A percentile compares a stretch with the other conserved stretches of the same genome.
These are phyloP conservation scores for Iguana delicatissima DNA, from an alignment of 2,797 vertebrate species.

Conservation along the genomic window DNA sequence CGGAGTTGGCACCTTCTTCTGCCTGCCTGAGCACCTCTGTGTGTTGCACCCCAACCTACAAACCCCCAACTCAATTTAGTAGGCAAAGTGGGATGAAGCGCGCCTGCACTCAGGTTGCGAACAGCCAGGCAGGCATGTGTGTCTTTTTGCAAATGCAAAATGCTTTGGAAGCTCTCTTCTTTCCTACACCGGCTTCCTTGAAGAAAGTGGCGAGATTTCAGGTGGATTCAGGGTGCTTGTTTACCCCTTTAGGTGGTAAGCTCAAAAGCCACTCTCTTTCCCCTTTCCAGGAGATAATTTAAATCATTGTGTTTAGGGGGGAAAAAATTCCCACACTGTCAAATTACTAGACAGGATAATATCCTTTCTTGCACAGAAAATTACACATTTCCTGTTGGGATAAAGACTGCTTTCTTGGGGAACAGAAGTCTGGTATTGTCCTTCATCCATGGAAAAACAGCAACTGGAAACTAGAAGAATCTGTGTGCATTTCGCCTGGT, in stretches of 20 bases:
- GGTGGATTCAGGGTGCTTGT: neutral
- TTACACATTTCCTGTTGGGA: neutral
- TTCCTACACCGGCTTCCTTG: too few species aligned
- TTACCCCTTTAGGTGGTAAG: neutral
- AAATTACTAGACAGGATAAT: too few species aligned
- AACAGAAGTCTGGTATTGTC: neutral
- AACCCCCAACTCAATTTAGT: neutral
- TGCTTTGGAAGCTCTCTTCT: neutral
- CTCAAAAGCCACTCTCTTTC: neutral
- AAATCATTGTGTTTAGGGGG: neutral
- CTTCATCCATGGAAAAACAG: neutral
- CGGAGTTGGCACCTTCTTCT: neutral
- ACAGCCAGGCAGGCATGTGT: accelerated
- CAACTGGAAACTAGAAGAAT: neutral
- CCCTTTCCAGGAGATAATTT: neutral
- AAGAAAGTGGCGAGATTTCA: neutral
- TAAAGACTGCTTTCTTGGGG: too few species aligned
- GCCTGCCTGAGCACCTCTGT: too few species aligned
- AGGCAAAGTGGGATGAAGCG: neutral
- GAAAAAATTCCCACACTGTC: too few species aligned
- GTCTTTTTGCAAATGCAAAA: neutral
- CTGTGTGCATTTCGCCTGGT: too few species aligned
- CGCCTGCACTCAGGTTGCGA: neutral
- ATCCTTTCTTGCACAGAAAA: neutral
- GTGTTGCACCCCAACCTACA: too few species aligned